Percentiles rank a stretch among this genome's conserved stretches.
Conservation (phyloP, 2,888 invertebrate species). For the Diplazon laetatorius region DNA sequence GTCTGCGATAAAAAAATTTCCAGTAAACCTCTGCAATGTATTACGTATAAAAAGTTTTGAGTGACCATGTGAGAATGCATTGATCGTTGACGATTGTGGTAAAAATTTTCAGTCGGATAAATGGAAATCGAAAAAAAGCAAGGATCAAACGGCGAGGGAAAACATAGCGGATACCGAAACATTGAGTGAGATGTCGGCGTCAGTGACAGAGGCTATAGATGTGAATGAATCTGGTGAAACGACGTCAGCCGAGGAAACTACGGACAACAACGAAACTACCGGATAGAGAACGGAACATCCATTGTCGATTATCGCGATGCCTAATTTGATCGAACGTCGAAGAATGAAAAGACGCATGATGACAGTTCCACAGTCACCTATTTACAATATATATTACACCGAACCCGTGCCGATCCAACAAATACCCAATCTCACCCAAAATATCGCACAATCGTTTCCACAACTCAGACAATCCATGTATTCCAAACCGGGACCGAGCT, state of each 20-base stretch:
- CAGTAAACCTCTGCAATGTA: constrained; percentile 56
- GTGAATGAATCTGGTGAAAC: constrained; percentile 46
- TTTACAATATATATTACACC: constrained; percentile 66
- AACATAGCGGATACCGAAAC: constrained; percentile 54
- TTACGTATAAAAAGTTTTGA: constrained; percentile 29
- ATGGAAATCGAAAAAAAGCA: constrained; percentile 27
- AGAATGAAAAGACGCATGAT: constrained; percentile 61
- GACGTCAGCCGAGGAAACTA: constrained; percentile 65
- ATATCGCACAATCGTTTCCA: constrained; percentile 56
- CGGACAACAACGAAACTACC: constrained; percentile 69
- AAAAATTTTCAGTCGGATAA: constrained; percentile 45
- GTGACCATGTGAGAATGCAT: not conserved
- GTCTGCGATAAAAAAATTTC: constrained; percentile 49
- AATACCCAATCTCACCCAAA: constrained; percentile 51
- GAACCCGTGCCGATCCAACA: constrained; percentile 56
- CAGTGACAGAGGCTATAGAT: constrained; percentile 37
- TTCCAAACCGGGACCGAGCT: not conserved
- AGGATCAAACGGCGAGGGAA: not conserved
- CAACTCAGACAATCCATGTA: constrained; percentile 38
- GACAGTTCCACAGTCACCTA: constrained; percentile 40
- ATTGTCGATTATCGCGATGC: constrained; percentile 49
- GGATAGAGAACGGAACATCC: constrained; percentile 46
- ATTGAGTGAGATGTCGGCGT: constrained; percentile 61
- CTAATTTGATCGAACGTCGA: constrained; percentile 64
- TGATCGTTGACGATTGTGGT: not conserved